A percentile compares a stretch with the other conserved stretches of the same genome.
Evolutionary conservation across 2,113 vertebrate species (phyloP).

Genomic region (Hippopotamus amphibius): DNA sequence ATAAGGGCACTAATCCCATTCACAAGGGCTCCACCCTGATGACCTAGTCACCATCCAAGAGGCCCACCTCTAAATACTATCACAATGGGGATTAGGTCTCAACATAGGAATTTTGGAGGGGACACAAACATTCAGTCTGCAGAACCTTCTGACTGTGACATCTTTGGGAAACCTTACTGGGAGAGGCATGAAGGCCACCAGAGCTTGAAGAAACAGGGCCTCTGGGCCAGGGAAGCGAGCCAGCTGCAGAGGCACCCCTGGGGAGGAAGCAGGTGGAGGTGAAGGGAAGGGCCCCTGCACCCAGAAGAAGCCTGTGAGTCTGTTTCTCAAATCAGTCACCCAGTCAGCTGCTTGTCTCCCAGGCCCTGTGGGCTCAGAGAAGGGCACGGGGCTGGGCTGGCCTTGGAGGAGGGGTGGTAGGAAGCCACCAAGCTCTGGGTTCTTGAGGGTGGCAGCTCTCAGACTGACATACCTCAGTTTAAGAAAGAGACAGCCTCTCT

Average conservation of each 20-base stretch:
- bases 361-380: neutral
- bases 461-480: neutral
- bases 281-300: neutral
- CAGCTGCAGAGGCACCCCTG: neutral
- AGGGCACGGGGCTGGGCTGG: neutral
- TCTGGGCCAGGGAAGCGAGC: neutral
- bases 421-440: neutral
- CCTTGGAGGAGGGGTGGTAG: neutral
- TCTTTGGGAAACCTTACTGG: neutral
- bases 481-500: neutral
- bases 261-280: neutral
- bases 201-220: neutral
- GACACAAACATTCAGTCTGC: neutral
- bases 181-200: neutral
- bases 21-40: neutral
- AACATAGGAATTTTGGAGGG: neutral
- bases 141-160: neutral
- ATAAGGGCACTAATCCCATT: neutral
- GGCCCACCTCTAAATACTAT: too few relatives aligned
- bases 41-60: neutral
- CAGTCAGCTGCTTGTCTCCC: neutral
- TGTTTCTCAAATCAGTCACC: neutral
- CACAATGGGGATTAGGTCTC: neutral
- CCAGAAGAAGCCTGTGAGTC: neutral
- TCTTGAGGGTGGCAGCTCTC: neutral